Evolutionary conservation across 1,140 invertebrate genomes (phyloP).

Genomic region (Sycobia sp.): DNA sequence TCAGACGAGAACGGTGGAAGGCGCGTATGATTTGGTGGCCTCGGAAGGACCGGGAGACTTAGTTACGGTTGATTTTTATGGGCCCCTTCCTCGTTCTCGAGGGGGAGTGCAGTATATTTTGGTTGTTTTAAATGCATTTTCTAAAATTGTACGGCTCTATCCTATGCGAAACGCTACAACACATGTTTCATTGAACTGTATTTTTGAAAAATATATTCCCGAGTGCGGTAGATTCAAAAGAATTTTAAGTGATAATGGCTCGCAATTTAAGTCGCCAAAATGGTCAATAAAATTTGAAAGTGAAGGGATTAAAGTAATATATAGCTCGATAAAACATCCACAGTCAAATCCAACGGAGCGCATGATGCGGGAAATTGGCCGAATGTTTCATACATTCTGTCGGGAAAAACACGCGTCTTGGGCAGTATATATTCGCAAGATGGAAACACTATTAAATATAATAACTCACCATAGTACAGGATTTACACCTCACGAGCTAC

Average conservation of each 20-base stretch:
- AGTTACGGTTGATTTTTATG: conserved; percentile 29
- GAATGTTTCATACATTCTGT: conserved; percentile 13
- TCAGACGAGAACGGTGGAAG: neutral
- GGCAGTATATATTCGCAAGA: conserved; percentile 28
- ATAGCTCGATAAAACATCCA: conserved; percentile 33
- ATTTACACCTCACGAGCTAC: conserved; percentile 38
- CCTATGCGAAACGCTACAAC: neutral
- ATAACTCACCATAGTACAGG: conserved; percentile 39
- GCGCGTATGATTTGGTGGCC: neutral
- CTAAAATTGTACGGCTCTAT: conserved; percentile 14
- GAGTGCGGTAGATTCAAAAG: conserved; percentile 2
- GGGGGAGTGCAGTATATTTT: conserved; percentile 16
- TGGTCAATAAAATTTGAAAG: conserved; percentile 29
- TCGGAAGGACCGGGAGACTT: neutral
- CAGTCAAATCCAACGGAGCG: conserved; percentile 10
- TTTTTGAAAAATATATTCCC: neutral
- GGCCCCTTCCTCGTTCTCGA: neutral
- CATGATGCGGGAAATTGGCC: conserved; percentile 15
- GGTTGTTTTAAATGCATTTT: conserved; percentile 21
- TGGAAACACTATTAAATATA: conserved; percentile 34
- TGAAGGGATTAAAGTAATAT: conserved; percentile 30
- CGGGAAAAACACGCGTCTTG: conserved; percentile 6
- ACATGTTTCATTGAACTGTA: neutral
- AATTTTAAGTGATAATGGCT: conserved; percentile 29
- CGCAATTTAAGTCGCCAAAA: conserved; percentile 27